phyloP scores from a whole-genome alignment of 1,140 invertebrate genomes.

The Notospermus geniculatus region DNA sequence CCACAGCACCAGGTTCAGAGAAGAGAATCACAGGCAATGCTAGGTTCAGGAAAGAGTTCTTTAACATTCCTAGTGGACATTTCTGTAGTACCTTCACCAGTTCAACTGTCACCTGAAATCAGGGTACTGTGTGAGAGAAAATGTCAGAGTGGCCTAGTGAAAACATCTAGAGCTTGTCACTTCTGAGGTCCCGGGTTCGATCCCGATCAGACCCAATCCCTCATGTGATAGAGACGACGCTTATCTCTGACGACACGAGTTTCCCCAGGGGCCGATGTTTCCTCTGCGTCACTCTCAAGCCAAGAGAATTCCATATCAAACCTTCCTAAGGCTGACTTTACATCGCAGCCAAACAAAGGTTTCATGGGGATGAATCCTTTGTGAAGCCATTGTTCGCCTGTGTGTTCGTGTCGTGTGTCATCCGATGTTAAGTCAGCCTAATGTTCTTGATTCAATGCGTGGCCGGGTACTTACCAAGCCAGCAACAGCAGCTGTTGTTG shows the following conservation, averaged over 20 bases:
- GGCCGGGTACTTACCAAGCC: slow-evolving; percentile 45
- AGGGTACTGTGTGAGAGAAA: neutral
- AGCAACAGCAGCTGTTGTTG: slow-evolving; percentile 52
- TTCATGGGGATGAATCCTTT: no score
- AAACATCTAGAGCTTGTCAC: no score
- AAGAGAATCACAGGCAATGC: slow-evolving; percentile 46
- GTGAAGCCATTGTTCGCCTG: no score
- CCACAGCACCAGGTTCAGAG: slow-evolving; percentile 46
- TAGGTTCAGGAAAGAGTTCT: slow-evolving; percentile 51
- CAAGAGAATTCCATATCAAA: neutral
- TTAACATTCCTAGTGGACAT: slow-evolving; percentile 36
- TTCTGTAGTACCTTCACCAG: slow-evolving; percentile 48
- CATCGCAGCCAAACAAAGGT: no score
- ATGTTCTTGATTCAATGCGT: neutral
- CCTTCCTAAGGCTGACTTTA: no score
- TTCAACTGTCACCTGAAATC: slow-evolving; percentile 45
- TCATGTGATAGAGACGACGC: neutral
- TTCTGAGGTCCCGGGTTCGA: no score
- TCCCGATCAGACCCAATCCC: no score
- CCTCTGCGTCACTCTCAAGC: neutral
- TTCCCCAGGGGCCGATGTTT: neutral
- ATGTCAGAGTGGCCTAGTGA: neutral
- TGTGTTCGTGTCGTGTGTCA: no score
- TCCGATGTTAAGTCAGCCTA: no score
- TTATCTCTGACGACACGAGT: neutral